These are phyloP conservation scores for Orientallactaga bullata DNA, from an alignment of 2,113 vertebrate genomes.

Conservation along the genomic window DNA sequence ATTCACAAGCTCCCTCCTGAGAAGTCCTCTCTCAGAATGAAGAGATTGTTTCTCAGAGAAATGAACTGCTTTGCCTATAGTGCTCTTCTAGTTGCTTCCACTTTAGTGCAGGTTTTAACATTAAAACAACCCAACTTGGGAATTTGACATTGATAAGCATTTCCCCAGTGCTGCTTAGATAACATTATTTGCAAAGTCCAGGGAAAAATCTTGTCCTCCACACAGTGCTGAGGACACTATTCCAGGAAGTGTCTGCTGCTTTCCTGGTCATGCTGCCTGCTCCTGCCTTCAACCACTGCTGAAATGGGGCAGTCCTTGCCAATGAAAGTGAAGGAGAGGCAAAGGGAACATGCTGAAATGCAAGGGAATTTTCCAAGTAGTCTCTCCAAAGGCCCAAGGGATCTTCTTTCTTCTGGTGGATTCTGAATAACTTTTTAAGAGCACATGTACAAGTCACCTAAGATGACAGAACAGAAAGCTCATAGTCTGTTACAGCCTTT, in stretches of 20 bases:
- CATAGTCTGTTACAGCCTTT: constrained; percentile 83
- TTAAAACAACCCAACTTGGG: background rate
- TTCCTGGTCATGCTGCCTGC: background rate
- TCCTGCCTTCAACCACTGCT: background rate
- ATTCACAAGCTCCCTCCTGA: background rate
- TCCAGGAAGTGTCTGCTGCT: background rate
- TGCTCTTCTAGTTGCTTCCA: background rate
- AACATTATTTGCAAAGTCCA: background rate
- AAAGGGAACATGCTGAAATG: constrained; percentile 78
- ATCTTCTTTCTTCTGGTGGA: constrained; percentile 82
- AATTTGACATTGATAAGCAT: background rate
- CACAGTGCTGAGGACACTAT: background rate
- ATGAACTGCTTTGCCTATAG: fast-evolving
- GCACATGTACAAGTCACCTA: constrained; percentile 87
- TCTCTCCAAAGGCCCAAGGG: constrained; percentile 85
- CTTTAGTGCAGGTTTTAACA: background rate
- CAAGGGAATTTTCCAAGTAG: constrained; percentile 85
- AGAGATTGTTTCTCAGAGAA: background rate
- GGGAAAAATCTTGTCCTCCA: constrained; percentile 15
- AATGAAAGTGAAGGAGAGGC: constrained; percentile 62
- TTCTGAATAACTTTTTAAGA: constrained; percentile 87
- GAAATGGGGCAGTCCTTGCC: constrained; percentile 56
- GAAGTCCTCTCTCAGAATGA: background rate
- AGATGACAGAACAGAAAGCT: constrained; percentile 85
- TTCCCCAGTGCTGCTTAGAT: background rate